Base-by-base conservation (phyloP, 2,113 vertebrate species). In the Camelus dromedarius region DNA sequence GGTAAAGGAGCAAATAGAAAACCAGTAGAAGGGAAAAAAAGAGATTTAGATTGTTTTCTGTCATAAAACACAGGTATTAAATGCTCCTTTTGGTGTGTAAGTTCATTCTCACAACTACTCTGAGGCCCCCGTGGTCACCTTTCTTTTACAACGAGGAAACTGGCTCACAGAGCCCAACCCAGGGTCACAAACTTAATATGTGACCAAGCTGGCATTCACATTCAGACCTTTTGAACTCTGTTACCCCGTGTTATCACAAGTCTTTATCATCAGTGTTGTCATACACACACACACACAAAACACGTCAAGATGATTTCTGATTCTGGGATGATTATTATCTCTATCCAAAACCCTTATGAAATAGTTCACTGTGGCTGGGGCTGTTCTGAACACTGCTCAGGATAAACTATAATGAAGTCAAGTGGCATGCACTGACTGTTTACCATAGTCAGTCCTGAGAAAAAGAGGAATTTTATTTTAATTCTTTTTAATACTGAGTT, bases 141-240 rank as follows among this genome's bases (percentile, higher is more conserved):
- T 58, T 42, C 35, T 64, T 94, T 80, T 50, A 50, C 52, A 60
- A 22, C 30, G 30, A 96, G 38, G 81, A 89, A 82, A 91, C 8
- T 46, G 6, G 83, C 10, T 91, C 64, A 6, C 9, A 19, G 28
- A 28, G 35, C 8, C 70, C n/a, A 28, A 28, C 86, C 87, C 46
- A 72, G 35, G 4, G 60, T 66, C 60, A 85, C 28, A 52, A 5
- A 77, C 72, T 94, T 92, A 82, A 50, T 84, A 76, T 38, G 24
- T 30, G 7, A 58, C 35, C 60, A 72, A 22, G 38, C 67, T 81
- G 72, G 35, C 12, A 4, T 62, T 82, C 77, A 73, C 1, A 72
- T n/a, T 76, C 42, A 92, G 35, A 73, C 67, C 50, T 95, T 92
- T 89, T n/a, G n/a, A 64, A 72, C n/a, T 62, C 46, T 6, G 46